Conservation (phyloP, 2,888 invertebrate genomes). For the Lacanobia oleracea region DNA sequence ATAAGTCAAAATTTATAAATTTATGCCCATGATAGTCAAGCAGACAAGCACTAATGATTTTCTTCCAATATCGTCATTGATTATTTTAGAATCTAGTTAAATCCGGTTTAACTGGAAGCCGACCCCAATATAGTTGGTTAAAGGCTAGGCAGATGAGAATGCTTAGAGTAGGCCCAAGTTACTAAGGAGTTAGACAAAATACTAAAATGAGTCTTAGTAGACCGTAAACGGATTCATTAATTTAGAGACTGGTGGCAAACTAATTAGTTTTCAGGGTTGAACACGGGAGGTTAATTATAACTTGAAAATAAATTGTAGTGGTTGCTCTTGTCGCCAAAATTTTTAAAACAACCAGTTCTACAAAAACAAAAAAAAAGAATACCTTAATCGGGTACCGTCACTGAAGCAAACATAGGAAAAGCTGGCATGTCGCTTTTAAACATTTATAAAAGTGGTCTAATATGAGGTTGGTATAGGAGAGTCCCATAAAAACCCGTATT, state of each 20-base stretch:
- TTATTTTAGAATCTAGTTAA: too few species aligned
- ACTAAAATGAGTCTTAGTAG: not conserved
- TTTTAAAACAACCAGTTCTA: not conserved
- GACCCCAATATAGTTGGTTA: too few species aligned
- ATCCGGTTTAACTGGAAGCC: too few species aligned
- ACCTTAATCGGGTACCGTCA: too few species aligned
- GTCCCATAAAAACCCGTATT: not conserved
- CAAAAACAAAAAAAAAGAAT: not conserved
- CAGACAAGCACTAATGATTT: too few species aligned
- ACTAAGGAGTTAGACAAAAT: not conserved
- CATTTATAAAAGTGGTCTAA: too few species aligned
- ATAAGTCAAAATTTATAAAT: too few species aligned
- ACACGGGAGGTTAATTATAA: slow-evolving; percentile 14
- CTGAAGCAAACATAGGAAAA: too few species aligned
- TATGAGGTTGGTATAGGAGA: not conserved
- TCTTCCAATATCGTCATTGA: not conserved
- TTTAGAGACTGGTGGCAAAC: slow-evolving; percentile 31
- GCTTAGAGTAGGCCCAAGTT: not conserved
- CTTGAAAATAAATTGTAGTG: slow-evolving; percentile 17
- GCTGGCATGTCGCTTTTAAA: too few species aligned
- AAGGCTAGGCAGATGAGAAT: too few species aligned
- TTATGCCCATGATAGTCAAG: too few species aligned
- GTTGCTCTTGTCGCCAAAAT: not conserved
- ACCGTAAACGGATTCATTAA: slow-evolving; percentile 33
- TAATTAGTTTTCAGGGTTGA: slow-evolving; percentile 45